Conservation (phyloP, 1,140 invertebrate species). For the Drosophila saltans region DNA sequence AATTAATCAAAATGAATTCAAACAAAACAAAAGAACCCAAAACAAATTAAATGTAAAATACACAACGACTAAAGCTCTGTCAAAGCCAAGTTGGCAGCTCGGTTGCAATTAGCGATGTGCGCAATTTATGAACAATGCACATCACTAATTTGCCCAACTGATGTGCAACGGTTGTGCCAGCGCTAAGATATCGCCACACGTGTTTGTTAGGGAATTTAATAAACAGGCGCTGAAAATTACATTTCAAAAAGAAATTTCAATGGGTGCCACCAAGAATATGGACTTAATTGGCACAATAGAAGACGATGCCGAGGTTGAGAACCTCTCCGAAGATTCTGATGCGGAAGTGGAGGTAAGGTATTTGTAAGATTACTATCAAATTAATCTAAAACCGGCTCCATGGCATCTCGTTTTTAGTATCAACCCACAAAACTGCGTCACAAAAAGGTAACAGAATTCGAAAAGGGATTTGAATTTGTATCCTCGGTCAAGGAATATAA, state of each 20-base stretch:
- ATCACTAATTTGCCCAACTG: background rate
- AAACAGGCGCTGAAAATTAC: constrained; percentile 58
- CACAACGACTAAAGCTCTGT: background rate
- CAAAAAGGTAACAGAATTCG: constrained; percentile 89
- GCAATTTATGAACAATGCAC: background rate
- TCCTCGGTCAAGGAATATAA: constrained; percentile 90
- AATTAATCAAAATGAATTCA: constrained; percentile 22
- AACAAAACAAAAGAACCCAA: constrained; percentile 6
- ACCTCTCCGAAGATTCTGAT: constrained; percentile 92
- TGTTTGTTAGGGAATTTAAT: constrained; percentile 49
- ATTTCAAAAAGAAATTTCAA: constrained; percentile 38
- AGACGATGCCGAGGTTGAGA: constrained; percentile 90
- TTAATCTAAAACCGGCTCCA: constrained; percentile 26
- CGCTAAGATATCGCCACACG: constrained; percentile 49
- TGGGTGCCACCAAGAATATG: constrained; percentile 73
- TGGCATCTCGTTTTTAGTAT: constrained; percentile 85
- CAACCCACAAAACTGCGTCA: constrained; percentile 90
- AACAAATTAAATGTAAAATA: constrained; percentile 40
- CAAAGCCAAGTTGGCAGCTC: background rate
- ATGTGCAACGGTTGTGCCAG: constrained; percentile 15
- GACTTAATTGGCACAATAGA: constrained; percentile 88
- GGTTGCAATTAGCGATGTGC: background rate
- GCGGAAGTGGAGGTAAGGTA: constrained; percentile 90
- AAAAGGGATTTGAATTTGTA: constrained; percentile 90
- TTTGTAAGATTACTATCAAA: background rate